Evolutionary conservation across 2,797 vertebrate species (phyloP).

Genomic region (Mionectes olivaceus): DNA sequence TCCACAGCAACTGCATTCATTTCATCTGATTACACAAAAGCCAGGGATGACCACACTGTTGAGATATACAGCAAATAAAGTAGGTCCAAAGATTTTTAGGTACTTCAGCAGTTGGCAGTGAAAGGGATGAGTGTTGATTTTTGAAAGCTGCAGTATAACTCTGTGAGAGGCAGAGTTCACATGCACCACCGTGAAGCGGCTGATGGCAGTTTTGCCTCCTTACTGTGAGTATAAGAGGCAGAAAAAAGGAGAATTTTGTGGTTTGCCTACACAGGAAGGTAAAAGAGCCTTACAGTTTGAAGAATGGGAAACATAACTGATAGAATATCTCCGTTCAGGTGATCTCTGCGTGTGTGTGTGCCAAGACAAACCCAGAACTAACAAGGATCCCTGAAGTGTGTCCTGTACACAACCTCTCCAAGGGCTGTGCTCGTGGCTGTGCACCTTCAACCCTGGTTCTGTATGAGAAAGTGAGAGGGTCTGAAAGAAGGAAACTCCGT

Average conservation of each 20-base stretch:
- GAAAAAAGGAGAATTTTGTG: background rate
- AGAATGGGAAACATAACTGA: background rate
- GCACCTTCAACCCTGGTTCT: fast-evolving
- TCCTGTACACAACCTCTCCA: background rate
- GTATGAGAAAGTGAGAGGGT: background rate
- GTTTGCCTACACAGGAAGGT: background rate
- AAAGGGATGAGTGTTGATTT: background rate
- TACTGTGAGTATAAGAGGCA: background rate
- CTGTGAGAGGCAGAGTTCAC: background rate
- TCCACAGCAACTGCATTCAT: background rate
- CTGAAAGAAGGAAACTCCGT: background rate
- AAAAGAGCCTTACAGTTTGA: background rate
- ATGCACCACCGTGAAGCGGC: background rate
- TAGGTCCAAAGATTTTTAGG: background rate
- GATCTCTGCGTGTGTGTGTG: background rate
- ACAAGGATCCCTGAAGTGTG: background rate
- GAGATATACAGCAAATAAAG: background rate
- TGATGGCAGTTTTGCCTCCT: background rate
- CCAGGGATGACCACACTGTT: background rate
- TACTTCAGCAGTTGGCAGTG: background rate
- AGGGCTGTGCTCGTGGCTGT: background rate
- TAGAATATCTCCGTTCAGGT: background rate
- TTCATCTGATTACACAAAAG: background rate
- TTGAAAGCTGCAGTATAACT: background rate
- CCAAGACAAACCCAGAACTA: background rate